Base-by-base conservation (phyloP, 1,140 invertebrate species). In the Eubasilissa regina region DNA sequence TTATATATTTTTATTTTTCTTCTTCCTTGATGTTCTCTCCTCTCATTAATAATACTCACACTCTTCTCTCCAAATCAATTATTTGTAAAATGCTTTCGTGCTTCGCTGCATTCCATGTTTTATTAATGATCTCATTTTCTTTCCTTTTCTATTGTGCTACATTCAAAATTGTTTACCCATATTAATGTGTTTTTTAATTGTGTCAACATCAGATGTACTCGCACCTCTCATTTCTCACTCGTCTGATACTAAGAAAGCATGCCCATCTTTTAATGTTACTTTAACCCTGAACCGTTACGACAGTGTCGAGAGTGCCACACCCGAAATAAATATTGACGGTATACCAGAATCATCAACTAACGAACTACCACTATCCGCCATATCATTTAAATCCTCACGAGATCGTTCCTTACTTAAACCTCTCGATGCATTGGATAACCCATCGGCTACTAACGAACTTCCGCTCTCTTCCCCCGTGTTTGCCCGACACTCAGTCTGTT, bases 321-420 rank as follows among this genome's bases (percentile, higher is more conserved):
- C 86, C 66, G 74, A 84, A 43, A 84, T 87, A 77, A 84, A 86
- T 84, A 81, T 86, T 82, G 86, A 85, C 75, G 86, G 85, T 81
- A 85, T 83, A 19, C 68, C 86, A 66, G 87, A 88, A 81, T 90
- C 90, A 1, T 89, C 89, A 13, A 92, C 91, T 62, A 92, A 92
- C 86, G 91, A 92, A 85, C 84, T 92, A 81, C 91, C 91, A 47
- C 85, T 92, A 76, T 91, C 90, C 66, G 90, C 90, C 81, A 89
- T 92, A 78, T 86, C 85, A 83, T 88, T 89, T 84, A 85, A 84
- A 25, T 56, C 74, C 55, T 84, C 83, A 4, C 25, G 72, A 25
- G 72, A 44, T 15, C 73, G 51, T 11, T 56, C 74, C 25, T 25
- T 43, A 21, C 17, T 74, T 3, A 64, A 60, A 35, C 56, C 25